Base-by-base conservation (phyloP, 2,797 vertebrate species). In the Smutsia gigantea region DNA sequence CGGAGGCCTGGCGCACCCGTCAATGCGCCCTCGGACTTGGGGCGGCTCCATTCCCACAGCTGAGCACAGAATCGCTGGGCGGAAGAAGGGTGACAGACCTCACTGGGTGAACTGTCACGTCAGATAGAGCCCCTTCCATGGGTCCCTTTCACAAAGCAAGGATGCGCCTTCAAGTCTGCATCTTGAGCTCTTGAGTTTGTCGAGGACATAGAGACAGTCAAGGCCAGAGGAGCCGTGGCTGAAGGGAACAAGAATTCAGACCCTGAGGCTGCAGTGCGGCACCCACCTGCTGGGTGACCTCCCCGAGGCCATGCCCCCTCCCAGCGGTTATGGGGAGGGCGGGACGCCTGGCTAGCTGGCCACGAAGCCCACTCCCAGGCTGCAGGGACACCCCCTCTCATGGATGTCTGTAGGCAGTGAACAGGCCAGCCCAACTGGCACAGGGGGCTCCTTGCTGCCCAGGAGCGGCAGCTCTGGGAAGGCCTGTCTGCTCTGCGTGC, bases 1-100 rank as follows among this genome's bases (percentile, higher is more conserved):
- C 18, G 17, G 34, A 37, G n/a, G 27, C 39, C 29, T 0, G 1
- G 4, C 66, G 42, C 11, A 8, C n/a, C 10, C 10, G 9, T 4
- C 64, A 64, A 7, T 37, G 51, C 13, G 19, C 68, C 68, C 21
- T 6, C 4, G 29, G 63, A 75, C 18, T 29, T 42, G 0, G 1
- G 64, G 18, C 14, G 55, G 55, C 18, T 4, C 19, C 0, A 13
- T 25, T 8, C 71, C 71, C n/a, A 21, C 18, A 55, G 21, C 21
- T 2, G 51, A 78, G 13, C 34, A 37, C 46, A 55, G 23, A 51
- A 34, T 19, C 77, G 2, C 71, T 4, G 51, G 51, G 15, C 5
- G 9, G 46, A 25, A 75, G 37, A 2, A 61, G 37, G 0, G 12
- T 10, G 8, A 27, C n/a, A 78, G 19, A 21, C 23, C 18, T 15